Percentiles rank a stretch among this genome's conserved stretches.
These are phyloP conservation scores for Trogon surrucura DNA, from an alignment of 2,113 vertebrate species.

Conservation along the genomic window DNA sequence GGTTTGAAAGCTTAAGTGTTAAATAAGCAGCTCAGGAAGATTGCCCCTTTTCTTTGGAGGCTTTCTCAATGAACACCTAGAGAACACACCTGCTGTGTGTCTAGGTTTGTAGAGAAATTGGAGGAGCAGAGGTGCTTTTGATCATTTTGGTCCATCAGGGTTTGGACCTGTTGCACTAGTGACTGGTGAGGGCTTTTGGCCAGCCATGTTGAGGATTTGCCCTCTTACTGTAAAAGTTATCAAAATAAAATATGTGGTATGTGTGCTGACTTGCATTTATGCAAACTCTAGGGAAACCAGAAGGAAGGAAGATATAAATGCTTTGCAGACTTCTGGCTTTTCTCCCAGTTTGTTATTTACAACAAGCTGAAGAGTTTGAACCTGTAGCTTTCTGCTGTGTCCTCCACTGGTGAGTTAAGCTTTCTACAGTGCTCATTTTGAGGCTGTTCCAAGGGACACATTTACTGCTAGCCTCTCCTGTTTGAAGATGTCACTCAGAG, in stretches of 20 bases:
- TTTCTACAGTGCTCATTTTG: background rate
- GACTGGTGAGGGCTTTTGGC: background rate
- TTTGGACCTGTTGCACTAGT: background rate
- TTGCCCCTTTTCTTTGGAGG: background rate
- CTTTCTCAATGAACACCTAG: background rate
- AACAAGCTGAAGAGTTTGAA: slow-evolving; percentile 24
- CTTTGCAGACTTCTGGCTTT: slow-evolving; percentile 29
- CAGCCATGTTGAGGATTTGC: background rate
- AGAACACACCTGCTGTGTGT: background rate
- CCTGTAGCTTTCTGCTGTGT: slow-evolving; percentile 31
- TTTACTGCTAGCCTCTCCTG: background rate
- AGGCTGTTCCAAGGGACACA: slow-evolving; percentile 4
- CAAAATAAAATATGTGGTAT: background rate
- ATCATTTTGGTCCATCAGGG: background rate
- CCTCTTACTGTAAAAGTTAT: background rate
- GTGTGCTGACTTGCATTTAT: slow-evolving; percentile 23
- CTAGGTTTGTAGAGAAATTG: background rate
- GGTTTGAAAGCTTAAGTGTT: background rate
- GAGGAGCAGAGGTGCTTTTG: background rate
- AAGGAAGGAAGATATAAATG: slow-evolving; percentile 42
- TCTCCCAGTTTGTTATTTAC: slow-evolving; percentile 49
- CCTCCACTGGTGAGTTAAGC: slow-evolving; percentile 7
- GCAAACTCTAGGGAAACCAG: background rate
- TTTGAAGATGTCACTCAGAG: slow-evolving; percentile 22
- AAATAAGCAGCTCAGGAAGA: background rate